A percentile compares a stretch with the other conserved stretches of the same genome.
phyloP scores from a whole-genome alignment of 2,888 invertebrate species.

The Stenchaetothrips biformis region DNA sequence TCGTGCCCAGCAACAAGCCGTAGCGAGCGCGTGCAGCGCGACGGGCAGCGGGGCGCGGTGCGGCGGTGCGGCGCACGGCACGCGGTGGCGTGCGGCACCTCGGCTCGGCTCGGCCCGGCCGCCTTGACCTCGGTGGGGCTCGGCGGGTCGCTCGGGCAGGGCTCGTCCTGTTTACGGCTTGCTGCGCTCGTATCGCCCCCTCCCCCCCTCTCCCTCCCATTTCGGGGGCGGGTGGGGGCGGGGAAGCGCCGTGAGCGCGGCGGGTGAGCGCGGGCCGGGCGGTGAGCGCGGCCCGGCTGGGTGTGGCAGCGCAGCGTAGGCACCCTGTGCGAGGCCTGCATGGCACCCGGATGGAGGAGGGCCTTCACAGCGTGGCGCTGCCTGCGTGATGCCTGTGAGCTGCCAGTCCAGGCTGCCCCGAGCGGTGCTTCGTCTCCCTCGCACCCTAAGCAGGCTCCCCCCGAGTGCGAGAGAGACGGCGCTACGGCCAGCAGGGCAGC shows the following conservation, averaged over 20 bases:
- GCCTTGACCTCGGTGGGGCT: neutral
- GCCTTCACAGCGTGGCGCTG: neutral
- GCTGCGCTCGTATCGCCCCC: constrained; percentile 18
- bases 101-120: constrained; percentile 3
- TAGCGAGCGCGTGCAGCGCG: too few species aligned
- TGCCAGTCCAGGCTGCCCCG: neutral
- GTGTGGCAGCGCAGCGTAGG: neutral
- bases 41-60: neutral
- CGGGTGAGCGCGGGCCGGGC: neutral
- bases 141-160: neutral
- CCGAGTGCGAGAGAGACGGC: too few species aligned
- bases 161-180: neutral
- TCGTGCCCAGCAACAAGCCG: too few species aligned
- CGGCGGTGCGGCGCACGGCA: neutral
- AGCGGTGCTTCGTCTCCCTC: too few species aligned
- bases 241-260: too few species aligned
- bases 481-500: neutral
- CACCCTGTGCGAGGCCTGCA: neutral
- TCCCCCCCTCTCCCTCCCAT: too few species aligned
- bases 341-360: neutral
- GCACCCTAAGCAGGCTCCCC: too few species aligned
- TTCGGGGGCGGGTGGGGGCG: neutral
- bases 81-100: neutral
- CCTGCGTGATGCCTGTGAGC: neutral
- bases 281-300: neutral